Conservation (phyloP, 2,888 invertebrate species). For the Agrochola macilenta region DNA sequence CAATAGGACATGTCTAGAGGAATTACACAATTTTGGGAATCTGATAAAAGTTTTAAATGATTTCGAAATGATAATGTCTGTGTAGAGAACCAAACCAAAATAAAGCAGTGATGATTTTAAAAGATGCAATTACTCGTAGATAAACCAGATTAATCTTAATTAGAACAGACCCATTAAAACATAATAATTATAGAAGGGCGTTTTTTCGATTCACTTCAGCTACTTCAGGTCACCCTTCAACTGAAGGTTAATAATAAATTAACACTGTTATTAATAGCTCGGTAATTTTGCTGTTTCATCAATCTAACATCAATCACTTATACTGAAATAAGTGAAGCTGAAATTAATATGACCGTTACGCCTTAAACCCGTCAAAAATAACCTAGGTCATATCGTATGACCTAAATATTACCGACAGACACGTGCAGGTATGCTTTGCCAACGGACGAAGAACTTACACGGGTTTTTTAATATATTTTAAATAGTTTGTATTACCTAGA, state of each 20-base stretch:
- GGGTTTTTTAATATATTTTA: too few relatives aligned
- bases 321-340: constrained; percentile 16
- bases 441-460: not conserved
- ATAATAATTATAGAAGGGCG: not conserved
- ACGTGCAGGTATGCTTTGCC: not conserved
- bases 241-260: not conserved
- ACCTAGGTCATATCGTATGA: not conserved
- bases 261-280: not conserved
- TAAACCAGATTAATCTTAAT: constrained; percentile 2
- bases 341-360: constrained; percentile 10
- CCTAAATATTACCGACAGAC: not conserved
- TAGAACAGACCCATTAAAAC: not conserved
- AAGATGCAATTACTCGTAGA: constrained; percentile 5
- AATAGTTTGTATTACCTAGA: too few relatives aligned
- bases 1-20: constrained; percentile 73
- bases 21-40: constrained; percentile 70
- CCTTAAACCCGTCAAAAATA: not conserved
- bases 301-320: constrained; percentile 10
- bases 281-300: constrained; percentile 25
- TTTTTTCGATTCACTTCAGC: not conserved
- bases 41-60: constrained; percentile 46
- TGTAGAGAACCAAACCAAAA: not conserved
- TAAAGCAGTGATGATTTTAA: not conserved
- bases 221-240: constrained; percentile 2
- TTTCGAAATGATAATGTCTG: constrained; percentile 14